These are phyloP conservation scores for Illadopsis cleaveri DNA, from an alignment of 2,113 vertebrate species.

Conservation along the genomic window DNA sequence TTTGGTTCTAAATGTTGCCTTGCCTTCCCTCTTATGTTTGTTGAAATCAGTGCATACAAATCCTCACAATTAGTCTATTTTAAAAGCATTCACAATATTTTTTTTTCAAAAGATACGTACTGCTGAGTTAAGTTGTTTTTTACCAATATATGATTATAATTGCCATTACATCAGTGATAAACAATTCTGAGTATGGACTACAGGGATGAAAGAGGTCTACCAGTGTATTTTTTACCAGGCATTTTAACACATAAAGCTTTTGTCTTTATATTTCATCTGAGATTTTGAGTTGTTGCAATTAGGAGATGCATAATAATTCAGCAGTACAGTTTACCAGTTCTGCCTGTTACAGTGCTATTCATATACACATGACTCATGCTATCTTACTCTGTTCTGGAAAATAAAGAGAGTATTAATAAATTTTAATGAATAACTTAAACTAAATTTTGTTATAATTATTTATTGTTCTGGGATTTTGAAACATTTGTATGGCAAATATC, in stretches of 20 bases:
- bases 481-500: background rate
- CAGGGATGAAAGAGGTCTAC: background rate
- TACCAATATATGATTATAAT: background rate
- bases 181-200: background rate
- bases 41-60: background rate
- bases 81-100: background rate
- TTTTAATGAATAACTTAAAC: background rate
- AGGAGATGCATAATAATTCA: background rate
- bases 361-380: background rate
- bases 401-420: background rate
- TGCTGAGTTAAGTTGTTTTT: background rate
- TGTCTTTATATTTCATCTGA: background rate
- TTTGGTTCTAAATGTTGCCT: background rate
- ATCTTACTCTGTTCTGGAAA: background rate
- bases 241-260: background rate
- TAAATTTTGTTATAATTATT: background rate
- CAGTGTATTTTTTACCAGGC: background rate
- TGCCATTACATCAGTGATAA: background rate
- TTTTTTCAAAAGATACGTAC: background rate
- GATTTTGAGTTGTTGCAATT: background rate
- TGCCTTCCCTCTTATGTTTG: background rate
- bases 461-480: conserved; percentile 2
- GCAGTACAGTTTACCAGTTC: background rate
- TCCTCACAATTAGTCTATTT: background rate
- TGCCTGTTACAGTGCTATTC: background rate